Base-by-base conservation (phyloP, 2,113 vertebrate genomes). In the Hypocryptadius cinnamomeus region DNA sequence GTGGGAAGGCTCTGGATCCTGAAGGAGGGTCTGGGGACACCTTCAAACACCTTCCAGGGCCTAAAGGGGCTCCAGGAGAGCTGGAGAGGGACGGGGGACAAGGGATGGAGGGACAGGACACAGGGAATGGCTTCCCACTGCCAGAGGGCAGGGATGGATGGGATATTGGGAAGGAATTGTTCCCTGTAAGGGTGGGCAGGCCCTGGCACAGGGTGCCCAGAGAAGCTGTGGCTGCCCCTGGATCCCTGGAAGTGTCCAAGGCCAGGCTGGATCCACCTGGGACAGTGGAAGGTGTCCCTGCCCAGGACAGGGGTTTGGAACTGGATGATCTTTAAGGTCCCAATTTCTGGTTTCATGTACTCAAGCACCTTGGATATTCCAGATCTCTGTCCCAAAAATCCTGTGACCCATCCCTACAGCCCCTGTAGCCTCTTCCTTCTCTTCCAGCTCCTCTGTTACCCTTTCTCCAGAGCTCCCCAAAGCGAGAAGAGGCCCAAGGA, bases 1-100 rank as follows among this genome's bases (percentile, higher is more conserved):
- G 11, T 0, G 0, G 6, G 39, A 42, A 84, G 12, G 9, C 10
- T 78, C 25, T 3, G 0, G 9, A 13, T 6, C 57, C 79, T 51
- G 44, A 37, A 63, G n/a, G 54, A 64, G 9, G 48, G 3, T 40
- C 9, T 35, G 21, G 31, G 24, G 27, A 87, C 37, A 50, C 14
- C 30, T 39, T 42, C 19, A 25, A 59, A 35, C 51, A 35, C 15
- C 22, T 16, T 28, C 9, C 27, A 51, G 27, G 50, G 31, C 51
- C 44, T 66, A 0, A 45, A 45, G 45, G 28, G 6, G 44, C 44
- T 59, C 51, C 77, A 66, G 23, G 33, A 88, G 44, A 51, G 68
- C 60, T 80, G 51, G 8, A 51, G 68, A 59, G 51, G 44, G 23
- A n/a, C 15, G n/a, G 0, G 10, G 37, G 27, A 44, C 15, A 45